phyloP scores from a whole-genome alignment of 2,888 invertebrate genomes.

The Stenoptilia bipunctidactyla region DNA sequence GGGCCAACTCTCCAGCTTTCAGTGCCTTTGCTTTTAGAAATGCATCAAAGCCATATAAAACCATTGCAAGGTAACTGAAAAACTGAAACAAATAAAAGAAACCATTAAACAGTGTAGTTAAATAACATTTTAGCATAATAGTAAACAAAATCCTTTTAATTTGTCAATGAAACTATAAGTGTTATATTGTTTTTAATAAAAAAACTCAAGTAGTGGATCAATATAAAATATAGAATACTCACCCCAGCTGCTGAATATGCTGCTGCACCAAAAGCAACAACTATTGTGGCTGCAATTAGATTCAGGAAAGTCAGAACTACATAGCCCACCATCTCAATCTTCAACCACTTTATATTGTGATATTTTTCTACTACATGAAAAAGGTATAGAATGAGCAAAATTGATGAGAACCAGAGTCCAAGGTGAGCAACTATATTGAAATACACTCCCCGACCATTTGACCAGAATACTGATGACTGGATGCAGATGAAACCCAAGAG shows the following conservation, averaged over 20 bases:
- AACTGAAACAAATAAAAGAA: constrained; percentile 71
- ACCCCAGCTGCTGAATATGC: constrained; percentile 83
- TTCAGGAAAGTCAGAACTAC: constrained; percentile 78
- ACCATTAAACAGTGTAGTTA: too few relatives aligned
- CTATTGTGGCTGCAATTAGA: constrained; percentile 81
- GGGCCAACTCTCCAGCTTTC: constrained; percentile 76
- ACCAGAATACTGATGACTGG: constrained; percentile 71
- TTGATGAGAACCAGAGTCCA: constrained; percentile 83
- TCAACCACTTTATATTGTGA: constrained; percentile 86
- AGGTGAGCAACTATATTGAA: constrained; percentile 83
- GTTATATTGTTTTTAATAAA: too few relatives aligned
- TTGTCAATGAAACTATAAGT: too few relatives aligned
- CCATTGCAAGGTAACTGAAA: constrained; percentile 88
- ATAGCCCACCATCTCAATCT: constrained; percentile 83
- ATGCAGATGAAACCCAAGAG: constrained; percentile 86
- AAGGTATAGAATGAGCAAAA: constrained; percentile 79
- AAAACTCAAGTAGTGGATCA: too few relatives aligned
- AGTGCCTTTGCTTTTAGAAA: constrained; percentile 81
- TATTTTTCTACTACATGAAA: constrained; percentile 88
- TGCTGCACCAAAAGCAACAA: constrained; percentile 73
- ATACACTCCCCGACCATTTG: constrained; percentile 77
- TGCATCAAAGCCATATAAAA: constrained; percentile 83
- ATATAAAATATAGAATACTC: constrained; percentile 48
- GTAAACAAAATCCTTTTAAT: too few relatives aligned
- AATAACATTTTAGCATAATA: too few relatives aligned